A percentile compares a stretch with the other conserved stretches of the same genome.
Conservation (phyloP, 2,113 vertebrate genomes). For the Cynocephalus volans region DNA sequence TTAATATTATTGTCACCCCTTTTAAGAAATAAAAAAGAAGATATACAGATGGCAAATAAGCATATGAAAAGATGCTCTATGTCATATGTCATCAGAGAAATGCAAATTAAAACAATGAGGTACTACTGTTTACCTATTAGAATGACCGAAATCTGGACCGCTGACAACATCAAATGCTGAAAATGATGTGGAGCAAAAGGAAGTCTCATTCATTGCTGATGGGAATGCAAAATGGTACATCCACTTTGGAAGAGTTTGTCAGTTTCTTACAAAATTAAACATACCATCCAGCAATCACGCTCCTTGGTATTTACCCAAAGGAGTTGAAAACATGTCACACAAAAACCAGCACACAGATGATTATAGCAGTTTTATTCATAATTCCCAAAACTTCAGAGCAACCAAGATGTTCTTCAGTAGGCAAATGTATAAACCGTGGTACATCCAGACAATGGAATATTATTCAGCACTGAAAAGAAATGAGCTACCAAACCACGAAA, state of each 20-base stretch:
- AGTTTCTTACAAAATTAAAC: neutral
- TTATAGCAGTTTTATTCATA: neutral
- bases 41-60: neutral
- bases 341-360: neutral
- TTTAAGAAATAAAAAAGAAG: constrained; percentile 45
- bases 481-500: neutral
- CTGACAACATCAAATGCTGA: neutral
- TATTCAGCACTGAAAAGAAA: neutral
- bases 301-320: neutral
- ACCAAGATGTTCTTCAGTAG: neutral
- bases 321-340: neutral
- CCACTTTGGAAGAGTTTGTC: neutral
- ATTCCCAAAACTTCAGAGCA: neutral
- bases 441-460: neutral
- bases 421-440: neutral
- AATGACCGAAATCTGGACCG: neutral
- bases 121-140: neutral
- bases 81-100: neutral
- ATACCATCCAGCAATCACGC: too few relatives aligned
- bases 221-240: neutral
- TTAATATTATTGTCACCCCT: neutral
- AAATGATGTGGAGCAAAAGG: neutral
- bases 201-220: neutral
- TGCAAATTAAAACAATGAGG: neutral
- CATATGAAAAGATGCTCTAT: neutral